A percentile compares a stretch with the other conserved stretches of the same genome.
Conservation (phyloP, 2,113 vertebrate genomes). For the Hippoglossus stenolepis region DNA sequence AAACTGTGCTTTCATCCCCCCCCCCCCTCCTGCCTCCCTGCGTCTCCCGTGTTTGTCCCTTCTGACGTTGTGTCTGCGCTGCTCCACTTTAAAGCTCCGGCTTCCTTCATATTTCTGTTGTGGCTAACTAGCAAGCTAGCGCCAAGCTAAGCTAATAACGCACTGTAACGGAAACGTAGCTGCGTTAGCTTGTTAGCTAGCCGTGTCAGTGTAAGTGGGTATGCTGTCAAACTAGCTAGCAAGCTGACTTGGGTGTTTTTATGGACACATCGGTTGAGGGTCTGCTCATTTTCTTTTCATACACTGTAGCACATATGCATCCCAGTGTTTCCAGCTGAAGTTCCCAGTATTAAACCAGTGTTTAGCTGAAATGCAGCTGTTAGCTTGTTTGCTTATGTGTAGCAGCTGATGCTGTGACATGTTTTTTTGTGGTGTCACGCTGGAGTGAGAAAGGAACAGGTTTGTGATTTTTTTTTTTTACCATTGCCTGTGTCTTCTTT, state of each 20-base stretch:
- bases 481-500: background rate
- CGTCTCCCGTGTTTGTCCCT: background rate
- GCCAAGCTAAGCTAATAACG: constrained; percentile 72
- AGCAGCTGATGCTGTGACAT: background rate
- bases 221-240: constrained; percentile 50
- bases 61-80: background rate
- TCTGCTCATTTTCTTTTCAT: background rate
- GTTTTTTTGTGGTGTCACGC: background rate
- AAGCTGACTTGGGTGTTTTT: background rate
- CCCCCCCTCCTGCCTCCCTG: no score
- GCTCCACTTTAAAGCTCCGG: background rate
- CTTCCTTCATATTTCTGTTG: constrained; percentile 27
- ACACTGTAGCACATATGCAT: background rate
- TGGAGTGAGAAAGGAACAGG: background rate
- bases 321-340: background rate
- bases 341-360: background rate
- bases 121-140: constrained; percentile 57
- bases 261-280: background rate
- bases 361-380: background rate
- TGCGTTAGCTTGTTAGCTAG: constrained; percentile 47
- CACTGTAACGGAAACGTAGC: constrained; percentile 56
- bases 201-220: constrained; percentile 13
- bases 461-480: background rate
- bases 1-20: background rate
- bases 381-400: constrained; percentile 15